These are phyloP conservation scores for Aphaenogaster floridana DNA, from an alignment of 1,140 invertebrate species.

Conservation along the genomic window DNA sequence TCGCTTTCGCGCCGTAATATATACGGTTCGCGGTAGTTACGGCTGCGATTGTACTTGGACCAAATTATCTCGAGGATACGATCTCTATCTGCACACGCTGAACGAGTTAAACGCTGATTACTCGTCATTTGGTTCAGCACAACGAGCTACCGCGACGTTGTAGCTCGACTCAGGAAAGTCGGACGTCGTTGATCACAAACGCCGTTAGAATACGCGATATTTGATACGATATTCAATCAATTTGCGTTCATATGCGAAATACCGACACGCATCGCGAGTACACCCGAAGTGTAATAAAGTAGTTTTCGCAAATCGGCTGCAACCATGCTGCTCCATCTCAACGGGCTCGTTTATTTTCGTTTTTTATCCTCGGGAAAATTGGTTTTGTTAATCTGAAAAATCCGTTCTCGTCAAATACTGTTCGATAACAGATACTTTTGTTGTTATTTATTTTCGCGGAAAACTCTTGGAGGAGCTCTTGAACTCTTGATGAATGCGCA, in stretches of 20 bases:
- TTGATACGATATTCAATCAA: slow-evolving; percentile 22
- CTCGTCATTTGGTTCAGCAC: slow-evolving; percentile 61
- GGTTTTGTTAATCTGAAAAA: slow-evolving; percentile 18
- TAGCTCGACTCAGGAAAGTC: background rate
- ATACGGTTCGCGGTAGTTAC: slow-evolving; percentile 21
- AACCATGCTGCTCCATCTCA: background rate
- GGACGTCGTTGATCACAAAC: background rate
- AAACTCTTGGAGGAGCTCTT: background rate
- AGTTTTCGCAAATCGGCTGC: slow-evolving; percentile 10
- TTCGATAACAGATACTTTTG: slow-evolving; percentile 7
- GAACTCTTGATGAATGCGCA: background rate
- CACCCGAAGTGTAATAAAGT: slow-evolving; percentile 8
- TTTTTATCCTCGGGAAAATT: slow-evolving; percentile 23
- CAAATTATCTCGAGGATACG: slow-evolving; percentile 60
- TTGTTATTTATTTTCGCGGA: background rate
- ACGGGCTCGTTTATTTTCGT: slow-evolving; percentile 4
- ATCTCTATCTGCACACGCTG: slow-evolving; percentile 36
- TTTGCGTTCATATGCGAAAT: background rate
- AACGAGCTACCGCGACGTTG: background rate
- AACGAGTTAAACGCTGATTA: slow-evolving; percentile 67
- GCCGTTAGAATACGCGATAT: slow-evolving; percentile 7
- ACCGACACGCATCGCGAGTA: background rate
- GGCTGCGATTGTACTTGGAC: slow-evolving; percentile 23
- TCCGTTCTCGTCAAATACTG: slow-evolving; percentile 9
- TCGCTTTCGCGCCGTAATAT: slow-evolving; percentile 52